These are phyloP conservation scores for Nesometra sesokonis DNA, from an alignment of 35 echinoderm and acorn worm species.

Conservation along the genomic window DNA sequence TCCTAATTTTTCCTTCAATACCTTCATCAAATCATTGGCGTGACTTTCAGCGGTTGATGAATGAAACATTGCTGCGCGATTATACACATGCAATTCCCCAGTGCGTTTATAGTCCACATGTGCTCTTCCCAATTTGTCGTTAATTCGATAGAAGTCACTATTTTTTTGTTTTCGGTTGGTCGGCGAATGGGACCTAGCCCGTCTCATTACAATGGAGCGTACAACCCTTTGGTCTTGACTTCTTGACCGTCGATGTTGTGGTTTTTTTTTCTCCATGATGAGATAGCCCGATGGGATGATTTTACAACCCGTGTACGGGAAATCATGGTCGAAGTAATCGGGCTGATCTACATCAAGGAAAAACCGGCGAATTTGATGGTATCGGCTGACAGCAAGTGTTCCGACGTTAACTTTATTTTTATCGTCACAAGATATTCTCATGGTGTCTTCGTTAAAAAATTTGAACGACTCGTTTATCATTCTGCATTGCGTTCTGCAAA, in stretches of 20 bases:
- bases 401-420: too few relatives aligned
- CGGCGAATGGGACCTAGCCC: background rate
- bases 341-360: conserved; percentile 6
- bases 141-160: background rate
- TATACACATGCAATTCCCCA: background rate
- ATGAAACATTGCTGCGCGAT: conserved; percentile 2
- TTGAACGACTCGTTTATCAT: background rate
- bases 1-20: background rate
- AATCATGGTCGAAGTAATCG: conserved; percentile 21
- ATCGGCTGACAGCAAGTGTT: conserved; percentile 8
- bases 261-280: background rate
- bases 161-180: background rate
- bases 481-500: too few relatives aligned
- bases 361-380: conserved; percentile 14
- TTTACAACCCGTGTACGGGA: conserved; percentile 18
- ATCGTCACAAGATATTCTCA: background rate
- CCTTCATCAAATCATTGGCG: background rate
- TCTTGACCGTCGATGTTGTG: background rate
- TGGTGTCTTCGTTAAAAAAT: background rate
- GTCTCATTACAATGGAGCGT: background rate
- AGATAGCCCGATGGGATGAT: conserved; percentile 20
- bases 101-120: conserved; percentile 1
- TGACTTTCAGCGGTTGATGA: background rate
- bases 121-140: background rate
- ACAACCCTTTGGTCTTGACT: background rate